Evolutionary conservation across 2,888 invertebrate species (phyloP), one percentile per base, ranked within the genome.

Genomic region (Cosmia pyralina): DNA sequence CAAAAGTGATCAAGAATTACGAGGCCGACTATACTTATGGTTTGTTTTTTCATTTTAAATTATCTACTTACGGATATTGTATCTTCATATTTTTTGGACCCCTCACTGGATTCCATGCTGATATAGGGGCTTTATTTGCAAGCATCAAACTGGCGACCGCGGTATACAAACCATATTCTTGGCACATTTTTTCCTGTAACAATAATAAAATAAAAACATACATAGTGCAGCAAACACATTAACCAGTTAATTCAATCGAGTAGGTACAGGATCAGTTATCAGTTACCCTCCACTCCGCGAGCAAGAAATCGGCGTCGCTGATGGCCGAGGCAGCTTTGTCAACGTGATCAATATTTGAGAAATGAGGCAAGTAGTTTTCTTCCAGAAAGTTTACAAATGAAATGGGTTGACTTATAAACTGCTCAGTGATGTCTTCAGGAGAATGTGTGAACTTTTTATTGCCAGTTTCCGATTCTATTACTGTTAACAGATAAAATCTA

Each of bases 361-460:
- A 98, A 88, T 98, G 98, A 8, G 97, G 96, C 41, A 98, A 90
- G 92, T 98, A 98, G 93, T 98, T 98, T 87, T 98, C 97, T 89
- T 97, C 97, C 34, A 98, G 92, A 87, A 98, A 98, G 74, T 97
- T 96, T 0, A 97, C 93, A 90, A 98, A 98, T 62, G 96, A 97
- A 72, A 93, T 96, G 0, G 98, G 97, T 85, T 98, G 97, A 10
- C 97, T 97, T 60, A 96, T 92, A 89, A 98, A 98, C 85, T 97
- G 97, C 75, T 97, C 97, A 7, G 97, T 97, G 53, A 98, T 93
- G 79, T 97, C 97, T 83, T 97, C 97, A 4, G 98, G 97, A 70
- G 97, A 94, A 88, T 98, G 97, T 59, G 96, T 93, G 65, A 98
- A 95, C 77, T 92, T 94, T 89, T 95, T 94, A 28, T 87, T 83